Evolutionary conservation across 2,797 vertebrate species (phyloP).

Genomic region (Borostomias antarcticus): DNA sequence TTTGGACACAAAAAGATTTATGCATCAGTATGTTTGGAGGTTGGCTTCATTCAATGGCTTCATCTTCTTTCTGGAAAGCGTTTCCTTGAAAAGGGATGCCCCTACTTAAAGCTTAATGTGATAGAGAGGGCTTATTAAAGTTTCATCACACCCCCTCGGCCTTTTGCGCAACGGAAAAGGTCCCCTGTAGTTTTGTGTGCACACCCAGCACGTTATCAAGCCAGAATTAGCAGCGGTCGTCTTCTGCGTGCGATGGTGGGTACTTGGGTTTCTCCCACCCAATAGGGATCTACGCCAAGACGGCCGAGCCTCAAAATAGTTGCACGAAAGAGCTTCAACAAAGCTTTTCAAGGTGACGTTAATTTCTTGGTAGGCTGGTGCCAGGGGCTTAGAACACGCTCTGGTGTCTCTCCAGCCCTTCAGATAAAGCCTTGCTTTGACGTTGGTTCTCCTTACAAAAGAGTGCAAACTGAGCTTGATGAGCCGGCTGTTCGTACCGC

Average conservation of each 20-base stretch:
- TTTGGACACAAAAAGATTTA: neutral
- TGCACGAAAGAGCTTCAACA: slow-evolving; percentile 7
- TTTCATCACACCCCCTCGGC: slow-evolving; percentile 23
- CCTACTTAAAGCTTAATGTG: slow-evolving; percentile 37
- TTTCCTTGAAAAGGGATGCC: slow-evolving; percentile 29
- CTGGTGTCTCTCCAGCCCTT: neutral
- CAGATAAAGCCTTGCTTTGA: neutral
- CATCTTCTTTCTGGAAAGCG: neutral
- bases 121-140: slow-evolving; percentile 35
- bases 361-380: neutral
- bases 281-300: slow-evolving; percentile 12
- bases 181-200: slow-evolving; percentile 13
- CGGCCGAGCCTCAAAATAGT: slow-evolving; percentile 11
- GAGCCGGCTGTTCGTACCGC: too few species aligned
- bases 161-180: slow-evolving; percentile 30
- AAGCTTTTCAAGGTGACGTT: slow-evolving; percentile 8
- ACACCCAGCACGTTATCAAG: slow-evolving; percentile 10
- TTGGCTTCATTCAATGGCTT: slow-evolving; percentile 5
- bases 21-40: neutral
- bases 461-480: slow-evolving; percentile 8
- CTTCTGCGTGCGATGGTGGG: slow-evolving; percentile 9
- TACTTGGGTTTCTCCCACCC: slow-evolving; percentile 21
- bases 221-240: slow-evolving; percentile 15
- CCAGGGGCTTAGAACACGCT: neutral
- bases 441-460: neutral